phyloP scores from a whole-genome alignment of 2,888 invertebrate species.

The Eulithis prunata region DNA sequence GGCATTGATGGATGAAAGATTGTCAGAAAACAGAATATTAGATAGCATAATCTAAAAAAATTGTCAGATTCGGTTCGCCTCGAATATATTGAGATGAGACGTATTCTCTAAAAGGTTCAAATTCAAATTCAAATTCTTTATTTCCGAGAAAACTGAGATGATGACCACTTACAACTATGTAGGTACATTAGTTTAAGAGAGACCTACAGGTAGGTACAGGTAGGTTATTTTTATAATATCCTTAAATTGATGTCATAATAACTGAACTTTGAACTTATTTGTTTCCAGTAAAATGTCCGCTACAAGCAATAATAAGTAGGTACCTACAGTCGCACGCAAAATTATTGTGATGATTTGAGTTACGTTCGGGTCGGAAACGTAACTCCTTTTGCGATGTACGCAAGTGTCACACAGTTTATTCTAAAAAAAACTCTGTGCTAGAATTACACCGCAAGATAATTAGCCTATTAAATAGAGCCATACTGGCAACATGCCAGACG shows the following conservation, averaged over 20 bases:
- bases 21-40: conserved; percentile 22
- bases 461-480: conserved; percentile 39
- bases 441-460: conserved; percentile 40
- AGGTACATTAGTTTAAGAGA: no score
- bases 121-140: no score
- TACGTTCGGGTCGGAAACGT: no score
- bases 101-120: conserved; percentile 1
- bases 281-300: not conserved
- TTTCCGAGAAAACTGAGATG: no score
- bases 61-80: conserved; percentile 12
- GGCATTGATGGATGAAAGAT: conserved; percentile 65
- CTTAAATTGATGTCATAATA: conserved; percentile 1
- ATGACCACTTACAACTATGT: no score
- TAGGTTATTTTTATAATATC: not conserved
- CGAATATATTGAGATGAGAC: conserved; percentile 5
- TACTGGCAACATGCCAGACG: conserved; percentile 37
- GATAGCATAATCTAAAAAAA: conserved; percentile 29
- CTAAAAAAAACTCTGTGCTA: conserved; percentile 29
- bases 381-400: not conserved
- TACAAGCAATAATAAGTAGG: no score
- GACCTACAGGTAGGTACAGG: no score
- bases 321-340: no score
- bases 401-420: conserved; percentile 10
- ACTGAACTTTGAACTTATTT: conserved; percentile 13
- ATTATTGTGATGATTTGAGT: no score